Base-by-base conservation (phyloP, 2,888 invertebrate species). In the Tribolium freemani region DNA sequence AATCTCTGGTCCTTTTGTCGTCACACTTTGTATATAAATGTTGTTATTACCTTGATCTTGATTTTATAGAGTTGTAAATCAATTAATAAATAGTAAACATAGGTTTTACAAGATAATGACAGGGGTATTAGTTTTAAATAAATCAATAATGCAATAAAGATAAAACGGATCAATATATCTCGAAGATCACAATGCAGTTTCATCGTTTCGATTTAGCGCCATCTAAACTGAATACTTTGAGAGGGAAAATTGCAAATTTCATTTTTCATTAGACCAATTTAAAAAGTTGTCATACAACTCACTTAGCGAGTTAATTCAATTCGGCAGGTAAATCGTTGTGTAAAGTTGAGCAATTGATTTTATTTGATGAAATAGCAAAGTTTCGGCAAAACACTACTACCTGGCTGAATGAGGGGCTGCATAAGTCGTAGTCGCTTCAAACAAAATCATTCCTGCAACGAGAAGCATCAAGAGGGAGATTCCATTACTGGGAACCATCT, bases 391-490 rank as follows among this genome's bases (percentile, higher is more conserved):
- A 53, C 76, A 76, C 75, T 50, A 78, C 76, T 82, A 83, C 80
- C 82, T 83, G 75, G 81, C 77, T 26, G 79, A 77, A 71, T 82
- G 82, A 46, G 84, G 83, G 11, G 82, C 83, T 21, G 83, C 84
- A 69, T 80, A 77, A 21, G 81, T 79, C 13, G 82, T 78, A 13
- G 82, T 76, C n/a, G 80, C 74, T 73, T 79, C 77, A 31, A 83
- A 77, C 64, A 84, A 83, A 86, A 89, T 85, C 84, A 88, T 81
- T 84, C 87, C 83, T 86, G 81, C 77, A 87, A 81, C 80, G 82
- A 88, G 84, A 82, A 88, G 75, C 83, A 85, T 71, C 53, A 81
- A 74, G 67, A 80, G 56, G 20, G 79, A 76, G n/a, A 76, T 57
- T 66, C 75, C 76, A 69, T 69, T 79, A 74, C 61, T 75, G 72